phyloP scores from a whole-genome alignment of 2,113 vertebrate genomes.

The Dolichallabes microphthalmus region DNA sequence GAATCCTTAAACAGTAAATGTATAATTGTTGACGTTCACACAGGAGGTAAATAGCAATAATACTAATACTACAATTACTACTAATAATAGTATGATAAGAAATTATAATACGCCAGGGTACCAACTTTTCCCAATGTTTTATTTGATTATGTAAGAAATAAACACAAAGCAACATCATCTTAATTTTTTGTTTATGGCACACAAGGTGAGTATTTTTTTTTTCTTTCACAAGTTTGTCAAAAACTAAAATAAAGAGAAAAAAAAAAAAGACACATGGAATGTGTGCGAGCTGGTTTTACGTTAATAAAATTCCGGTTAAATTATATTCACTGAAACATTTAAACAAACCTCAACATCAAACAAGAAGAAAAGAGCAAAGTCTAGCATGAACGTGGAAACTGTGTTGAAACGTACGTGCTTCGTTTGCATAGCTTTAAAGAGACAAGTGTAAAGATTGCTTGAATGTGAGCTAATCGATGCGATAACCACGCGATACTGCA shows the following conservation, averaged over 20 bases:
- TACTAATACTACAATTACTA: too few relatives aligned
- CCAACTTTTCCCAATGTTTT: slow-evolving; percentile 64
- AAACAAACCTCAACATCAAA: slow-evolving; percentile 47
- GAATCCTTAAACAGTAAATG: too few relatives aligned
- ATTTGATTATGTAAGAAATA: slow-evolving; percentile 78
- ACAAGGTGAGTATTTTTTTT: slow-evolving; percentile 65
- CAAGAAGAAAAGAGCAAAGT: slow-evolving; percentile 41
- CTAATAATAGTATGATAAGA: not conserved
- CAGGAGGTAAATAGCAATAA: too few relatives aligned
- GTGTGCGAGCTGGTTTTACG: slow-evolving; percentile 47
- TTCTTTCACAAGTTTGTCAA: slow-evolving; percentile 66
- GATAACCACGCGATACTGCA: not conserved
- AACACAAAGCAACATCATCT: slow-evolving; percentile 70
- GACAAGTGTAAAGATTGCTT: slow-evolving; percentile 54
- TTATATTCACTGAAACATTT: slow-evolving; percentile 26
- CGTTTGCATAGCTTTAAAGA: slow-evolving; percentile 75
- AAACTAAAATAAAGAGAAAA: slow-evolving; percentile 6
- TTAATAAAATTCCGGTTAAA: slow-evolving; percentile 52
- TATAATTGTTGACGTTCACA: too few relatives aligned
- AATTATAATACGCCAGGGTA: not conserved
- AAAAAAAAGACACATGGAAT: slow-evolving; percentile 43
- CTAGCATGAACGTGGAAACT: slow-evolving; percentile 43
- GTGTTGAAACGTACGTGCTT: slow-evolving; percentile 56
- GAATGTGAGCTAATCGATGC: not conserved
- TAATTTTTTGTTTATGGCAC: slow-evolving; percentile 74